Percentiles rank a stretch among this genome's conserved stretches.
Evolutionary conservation across 2,113 vertebrate genomes (phyloP).

Genomic region (Eurystomus gularis): DNA sequence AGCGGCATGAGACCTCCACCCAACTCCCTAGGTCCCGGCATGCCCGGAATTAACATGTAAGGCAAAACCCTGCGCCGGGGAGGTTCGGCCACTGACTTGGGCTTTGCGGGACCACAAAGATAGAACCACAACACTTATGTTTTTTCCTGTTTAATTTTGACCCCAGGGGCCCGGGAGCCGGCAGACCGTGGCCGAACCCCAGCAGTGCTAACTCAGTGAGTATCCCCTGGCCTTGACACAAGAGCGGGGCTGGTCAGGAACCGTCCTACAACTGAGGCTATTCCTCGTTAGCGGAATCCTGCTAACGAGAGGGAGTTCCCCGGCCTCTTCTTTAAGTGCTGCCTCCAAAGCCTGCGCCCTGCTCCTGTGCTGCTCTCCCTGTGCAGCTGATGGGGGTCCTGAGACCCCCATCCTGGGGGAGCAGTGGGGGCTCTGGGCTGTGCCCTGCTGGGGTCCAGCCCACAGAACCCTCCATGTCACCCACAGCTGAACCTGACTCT

Average conservation of each 20-base stretch:
- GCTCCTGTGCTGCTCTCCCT: background rate
- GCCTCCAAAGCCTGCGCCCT: background rate
- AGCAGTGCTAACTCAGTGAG: conserved; percentile 98
- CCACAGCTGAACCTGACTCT: background rate
- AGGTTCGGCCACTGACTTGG: accelerated
- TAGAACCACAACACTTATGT: background rate
- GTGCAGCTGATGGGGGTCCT: background rate
- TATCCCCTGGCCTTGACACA: background rate
- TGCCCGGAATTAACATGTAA: conserved; percentile 99
- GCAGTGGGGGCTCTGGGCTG: accelerated
- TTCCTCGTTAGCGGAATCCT: background rate
- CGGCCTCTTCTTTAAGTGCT: background rate
- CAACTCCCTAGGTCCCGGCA: conserved; percentile 95
- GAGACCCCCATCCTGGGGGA: background rate
- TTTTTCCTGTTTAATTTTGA: background rate
- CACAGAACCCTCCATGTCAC: accelerated
- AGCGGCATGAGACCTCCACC: conserved; percentile 98
- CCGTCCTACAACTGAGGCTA: accelerated
- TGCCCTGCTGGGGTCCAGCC: background rate
- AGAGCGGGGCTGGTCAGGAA: background rate
- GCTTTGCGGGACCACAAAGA: background rate
- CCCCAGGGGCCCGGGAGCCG: conserved; percentile 90
- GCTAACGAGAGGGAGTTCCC: background rate
- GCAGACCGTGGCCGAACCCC: conserved; percentile 96
- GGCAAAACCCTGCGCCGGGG: background rate